Conservation (phyloP, 1,140 invertebrate genomes). For the Rhagoletis pomonella region DNA sequence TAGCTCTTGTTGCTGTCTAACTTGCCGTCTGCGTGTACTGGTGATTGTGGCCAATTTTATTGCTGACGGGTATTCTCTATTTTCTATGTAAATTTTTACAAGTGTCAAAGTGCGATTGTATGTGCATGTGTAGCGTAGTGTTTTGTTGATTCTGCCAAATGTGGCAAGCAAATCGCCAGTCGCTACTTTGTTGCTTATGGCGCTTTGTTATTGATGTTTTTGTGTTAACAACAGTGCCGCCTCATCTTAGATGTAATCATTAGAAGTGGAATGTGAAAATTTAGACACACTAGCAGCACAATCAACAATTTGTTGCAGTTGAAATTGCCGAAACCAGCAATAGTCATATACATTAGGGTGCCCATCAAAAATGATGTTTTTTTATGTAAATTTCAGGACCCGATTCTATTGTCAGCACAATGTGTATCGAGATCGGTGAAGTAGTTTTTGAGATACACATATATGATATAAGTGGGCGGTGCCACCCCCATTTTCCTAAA, state of each 20-base stretch:
- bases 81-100: slow-evolving; percentile 50
- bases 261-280: slow-evolving; percentile 41
- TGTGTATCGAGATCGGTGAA: no score
- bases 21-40: not conserved
- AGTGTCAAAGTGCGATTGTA: not conserved
- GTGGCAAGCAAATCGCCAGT: slow-evolving; percentile 40
- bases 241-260: slow-evolving; percentile 39
- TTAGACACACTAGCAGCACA: slow-evolving; percentile 24
- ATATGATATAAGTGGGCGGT: no score
- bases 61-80: slow-evolving; percentile 32
- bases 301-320: slow-evolving; percentile 51
- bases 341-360: not conserved
- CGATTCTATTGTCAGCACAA: no score
- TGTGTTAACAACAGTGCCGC: slow-evolving; percentile 21
- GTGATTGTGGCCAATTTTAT: slow-evolving; percentile 39
- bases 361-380: no score
- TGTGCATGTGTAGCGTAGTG: not conserved
- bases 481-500: no score
- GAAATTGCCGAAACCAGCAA: slow-evolving; percentile 25
- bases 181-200: slow-evolving; percentile 32
- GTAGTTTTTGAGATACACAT: no score
- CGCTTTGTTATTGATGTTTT: slow-evolving; percentile 35
- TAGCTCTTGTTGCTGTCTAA: not conserved
- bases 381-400: no score
- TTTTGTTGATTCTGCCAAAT: slow-evolving; percentile 44